Evolutionary conservation across 2,888 invertebrate genomes (phyloP), one percentile per base, ranked within the genome.

Genomic region (Nomada ruficornis): DNA sequence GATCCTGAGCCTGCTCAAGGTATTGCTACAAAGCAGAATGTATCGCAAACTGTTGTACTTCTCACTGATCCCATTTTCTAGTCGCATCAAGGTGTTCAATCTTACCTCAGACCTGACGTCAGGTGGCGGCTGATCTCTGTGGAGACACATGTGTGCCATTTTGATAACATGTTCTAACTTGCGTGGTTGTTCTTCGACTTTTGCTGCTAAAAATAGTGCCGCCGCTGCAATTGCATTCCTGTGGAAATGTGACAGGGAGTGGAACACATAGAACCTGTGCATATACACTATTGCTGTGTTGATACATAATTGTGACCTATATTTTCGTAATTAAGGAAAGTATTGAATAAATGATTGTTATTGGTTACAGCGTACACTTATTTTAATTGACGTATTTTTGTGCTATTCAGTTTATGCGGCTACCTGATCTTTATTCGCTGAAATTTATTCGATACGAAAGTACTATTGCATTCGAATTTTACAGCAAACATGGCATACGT

Each of bases 251-350:
- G 98, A 96, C 95, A 99, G 98, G 20, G 99, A 98, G 94, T 99
- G 99, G 95, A 98, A 99, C 95, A 99, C 98, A 95, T 99, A 99
- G 95, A 99, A 99, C 76, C 99, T 96, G 94, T 99, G 99, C 99
- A 99, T 99, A 93, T 99, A 99, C 76, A 99, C 99, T 92, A 99
- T 99, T 50, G 99, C 99, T 82, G 99, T 99, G 95, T 99, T 99
- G 94, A 99, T 99, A 94, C 99, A 99, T 95, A 99, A 95, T 95
- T 99, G 99, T 65, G 98, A 98, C 91, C 97, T 97, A 72, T 84
- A 70, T 54, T 70, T 23, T 1, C 13, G 10, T 26, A 9, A 64
- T 87, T 81, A 84, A 88, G 87, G 78, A 88, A 84, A 74, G 82
- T 44, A 55, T n/a, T 11, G 2, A 23, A 52, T n/a, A 29, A 60